These are phyloP conservation scores for Scyliorhinus canicula DNA, from an alignment of 2,797 vertebrate genomes.

Conservation along the genomic window DNA sequence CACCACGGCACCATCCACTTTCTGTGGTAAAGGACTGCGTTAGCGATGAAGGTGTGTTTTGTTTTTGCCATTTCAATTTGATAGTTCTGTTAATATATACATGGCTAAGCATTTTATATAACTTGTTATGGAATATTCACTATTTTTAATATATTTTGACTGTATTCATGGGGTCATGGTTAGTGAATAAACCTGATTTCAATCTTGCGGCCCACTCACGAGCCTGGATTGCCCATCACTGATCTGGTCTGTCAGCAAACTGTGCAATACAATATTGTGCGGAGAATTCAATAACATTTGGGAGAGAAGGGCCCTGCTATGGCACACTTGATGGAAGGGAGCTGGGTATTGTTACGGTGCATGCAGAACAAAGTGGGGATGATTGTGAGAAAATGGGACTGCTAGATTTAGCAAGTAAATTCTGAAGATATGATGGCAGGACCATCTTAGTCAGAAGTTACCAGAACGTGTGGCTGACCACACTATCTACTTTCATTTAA, in stretches of 20 bases:
- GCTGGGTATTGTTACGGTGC: background rate
- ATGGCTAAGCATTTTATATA: too few species aligned
- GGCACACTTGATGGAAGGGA: background rate
- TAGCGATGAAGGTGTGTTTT: slow-evolving; percentile 76
- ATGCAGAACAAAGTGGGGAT: background rate
- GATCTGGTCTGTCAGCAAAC: background rate
- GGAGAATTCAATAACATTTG: background rate
- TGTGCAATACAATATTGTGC: background rate
- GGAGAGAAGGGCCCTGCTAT: background rate
- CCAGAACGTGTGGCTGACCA: background rate
- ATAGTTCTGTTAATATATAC: too few species aligned
- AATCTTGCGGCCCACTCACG: too few species aligned
- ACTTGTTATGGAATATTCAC: too few species aligned
- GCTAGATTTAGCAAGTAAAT: background rate
- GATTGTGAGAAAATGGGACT: background rate
- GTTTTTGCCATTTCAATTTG: too few species aligned
- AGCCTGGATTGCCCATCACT: too few species aligned
- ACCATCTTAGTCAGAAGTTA: background rate
- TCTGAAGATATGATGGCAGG: background rate
- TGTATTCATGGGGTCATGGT: too few species aligned
- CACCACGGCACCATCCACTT: slow-evolving; percentile 83
- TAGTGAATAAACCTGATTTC: too few species aligned
- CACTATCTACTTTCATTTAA: background rate
- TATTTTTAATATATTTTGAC: too few species aligned
- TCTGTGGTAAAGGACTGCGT: slow-evolving; percentile 66